Evolutionary conservation across 53 echinoderm and acorn worm genomes (phyloP).

Genomic region (Crossaster papposus): DNA sequence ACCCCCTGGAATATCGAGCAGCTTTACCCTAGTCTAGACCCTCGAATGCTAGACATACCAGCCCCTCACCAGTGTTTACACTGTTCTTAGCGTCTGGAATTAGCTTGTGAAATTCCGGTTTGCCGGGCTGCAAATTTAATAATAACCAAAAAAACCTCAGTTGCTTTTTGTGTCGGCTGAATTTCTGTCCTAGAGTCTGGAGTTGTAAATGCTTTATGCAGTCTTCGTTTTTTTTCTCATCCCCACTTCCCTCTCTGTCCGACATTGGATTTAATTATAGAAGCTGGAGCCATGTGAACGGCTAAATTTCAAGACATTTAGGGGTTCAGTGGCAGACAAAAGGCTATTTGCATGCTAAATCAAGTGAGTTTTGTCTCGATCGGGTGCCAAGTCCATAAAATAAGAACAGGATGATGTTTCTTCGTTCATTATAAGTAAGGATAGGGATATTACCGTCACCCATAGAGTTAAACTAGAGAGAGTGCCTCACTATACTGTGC

Average conservation of each 20-base stretch:
- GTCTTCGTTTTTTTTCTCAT: background rate
- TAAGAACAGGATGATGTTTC: background rate
- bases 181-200: background rate
- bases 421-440: background rate
- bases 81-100: slow-evolving; percentile 11
- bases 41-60: slow-evolving; percentile 42
- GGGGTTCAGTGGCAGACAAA: slow-evolving; percentile 25
- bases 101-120: slow-evolving; percentile 45
- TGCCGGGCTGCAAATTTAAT: slow-evolving; percentile 43
- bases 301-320: slow-evolving; percentile 8
- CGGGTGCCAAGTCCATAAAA: background rate
- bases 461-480: no score
- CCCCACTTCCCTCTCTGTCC: background rate
- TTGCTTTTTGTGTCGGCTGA: slow-evolving; percentile 37
- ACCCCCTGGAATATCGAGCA: slow-evolving; percentile 18
- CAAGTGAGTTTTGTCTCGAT: background rate
- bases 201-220: slow-evolving; percentile 23
- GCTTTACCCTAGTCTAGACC: background rate
- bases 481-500: no score
- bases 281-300: background rate
- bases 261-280: slow-evolving; percentile 42
- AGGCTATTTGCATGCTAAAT: background rate
- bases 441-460: no score
- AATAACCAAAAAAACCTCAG: slow-evolving; percentile 1
- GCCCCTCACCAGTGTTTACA: slow-evolving; percentile 8